These are phyloP conservation scores for Lasioglossum morio DNA, from an alignment of 2,888 invertebrate species.

Conservation along the genomic window DNA sequence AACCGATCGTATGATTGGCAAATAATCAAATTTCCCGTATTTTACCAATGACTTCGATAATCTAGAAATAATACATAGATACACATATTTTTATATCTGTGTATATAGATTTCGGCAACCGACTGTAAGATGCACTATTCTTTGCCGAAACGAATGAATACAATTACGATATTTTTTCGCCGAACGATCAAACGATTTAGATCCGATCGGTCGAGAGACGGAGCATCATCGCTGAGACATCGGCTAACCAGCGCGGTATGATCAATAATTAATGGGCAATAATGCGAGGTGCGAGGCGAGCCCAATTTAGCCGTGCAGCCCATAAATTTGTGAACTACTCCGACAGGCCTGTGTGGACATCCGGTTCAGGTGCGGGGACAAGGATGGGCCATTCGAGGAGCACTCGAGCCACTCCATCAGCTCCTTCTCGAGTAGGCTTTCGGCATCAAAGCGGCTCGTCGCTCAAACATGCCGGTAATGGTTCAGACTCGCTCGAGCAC, in stretches of 20 bases:
- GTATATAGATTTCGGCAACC: neutral
- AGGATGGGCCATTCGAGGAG: slow-evolving; percentile 69
- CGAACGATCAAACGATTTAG: neutral
- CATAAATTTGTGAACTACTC: slow-evolving; percentile 67
- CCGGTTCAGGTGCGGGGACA: slow-evolving; percentile 66
- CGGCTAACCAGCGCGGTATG: slow-evolving; percentile 21
- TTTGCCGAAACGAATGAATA: neutral
- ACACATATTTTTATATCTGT: too few relatives aligned
- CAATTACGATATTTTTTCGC: neutral
- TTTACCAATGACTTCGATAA: neutral
- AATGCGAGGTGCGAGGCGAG: slow-evolving; percentile 47
- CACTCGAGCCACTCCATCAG: slow-evolving; percentile 78
- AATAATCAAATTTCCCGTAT: neutral
- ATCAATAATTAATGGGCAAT: slow-evolving; percentile 67
- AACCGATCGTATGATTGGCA: neutral
- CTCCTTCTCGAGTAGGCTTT: slow-evolving; percentile 78
- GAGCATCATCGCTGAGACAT: slow-evolving; percentile 6
- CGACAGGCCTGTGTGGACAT: slow-evolving; percentile 61
- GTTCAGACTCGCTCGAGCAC: slow-evolving; percentile 75
- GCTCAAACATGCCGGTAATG: slow-evolving; percentile 80
- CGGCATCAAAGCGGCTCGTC: slow-evolving; percentile 80
- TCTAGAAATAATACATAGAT: neutral
- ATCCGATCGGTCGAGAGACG: neutral
- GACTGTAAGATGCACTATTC: neutral
- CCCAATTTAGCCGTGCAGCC: slow-evolving; percentile 54